phyloP scores from a whole-genome alignment of 2,888 invertebrate species.

The Rhabditoides inermis region DNA sequence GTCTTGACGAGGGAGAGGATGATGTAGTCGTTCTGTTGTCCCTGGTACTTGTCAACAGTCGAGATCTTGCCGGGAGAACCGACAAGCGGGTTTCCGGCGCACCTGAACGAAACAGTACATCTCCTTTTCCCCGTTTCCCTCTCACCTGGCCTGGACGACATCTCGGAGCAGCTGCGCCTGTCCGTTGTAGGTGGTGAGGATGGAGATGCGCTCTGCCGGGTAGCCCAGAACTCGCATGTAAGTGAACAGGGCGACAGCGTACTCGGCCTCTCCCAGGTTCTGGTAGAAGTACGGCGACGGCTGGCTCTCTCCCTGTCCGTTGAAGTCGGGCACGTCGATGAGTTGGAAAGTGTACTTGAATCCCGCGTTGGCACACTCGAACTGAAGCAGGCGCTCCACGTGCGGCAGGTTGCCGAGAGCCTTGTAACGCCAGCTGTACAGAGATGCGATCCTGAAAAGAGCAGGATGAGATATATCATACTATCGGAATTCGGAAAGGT shows the following conservation, averaged over 20 bases:
- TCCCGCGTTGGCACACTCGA: conserved; percentile 78
- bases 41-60: conserved; percentile 98
- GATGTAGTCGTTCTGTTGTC: conserved; percentile 98
- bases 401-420: conserved; percentile 83
- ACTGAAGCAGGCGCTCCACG: conserved; percentile 74
- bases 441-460: conserved; percentile 54
- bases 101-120: conserved; percentile 89
- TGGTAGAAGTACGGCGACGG: conserved; percentile 92
- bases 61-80: conserved; percentile 76
- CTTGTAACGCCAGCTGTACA: conserved; percentile 57
- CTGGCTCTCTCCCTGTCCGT: conserved; percentile 89
- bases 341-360: conserved; percentile 86
- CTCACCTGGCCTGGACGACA: conserved; percentile 80
- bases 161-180: conserved; percentile 85
- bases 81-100: conserved; percentile 86
- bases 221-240: conserved; percentile 94
- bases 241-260: conserved; percentile 92
- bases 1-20: conserved; percentile 89
- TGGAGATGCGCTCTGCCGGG: conserved; percentile 89
- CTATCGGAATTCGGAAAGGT: neutral
- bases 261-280: conserved; percentile 69
- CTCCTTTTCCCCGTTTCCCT: conserved; percentile 86
- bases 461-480: neutral
- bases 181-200: conserved; percentile 96
- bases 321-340: conserved; percentile 89